Evolutionary conservation across 2,113 vertebrate genomes (phyloP).

Genomic region (Paracanthobrama guichenoti): DNA sequence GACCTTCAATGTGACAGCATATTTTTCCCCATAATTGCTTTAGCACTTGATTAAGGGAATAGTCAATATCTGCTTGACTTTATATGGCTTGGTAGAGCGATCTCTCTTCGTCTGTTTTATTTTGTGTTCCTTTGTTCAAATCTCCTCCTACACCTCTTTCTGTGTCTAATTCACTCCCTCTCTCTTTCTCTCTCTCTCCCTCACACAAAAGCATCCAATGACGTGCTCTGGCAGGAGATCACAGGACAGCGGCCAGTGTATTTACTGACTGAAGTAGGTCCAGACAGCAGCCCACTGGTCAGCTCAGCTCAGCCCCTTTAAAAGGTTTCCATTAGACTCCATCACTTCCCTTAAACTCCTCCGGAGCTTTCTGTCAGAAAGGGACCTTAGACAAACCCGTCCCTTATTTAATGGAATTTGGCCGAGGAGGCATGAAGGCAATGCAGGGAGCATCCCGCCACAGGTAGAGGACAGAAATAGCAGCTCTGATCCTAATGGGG

Average conservation of each 20-base stretch:
- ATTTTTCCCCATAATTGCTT: slow-evolving; percentile 32
- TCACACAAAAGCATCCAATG: not conserved
- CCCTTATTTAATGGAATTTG: slow-evolving; percentile 62
- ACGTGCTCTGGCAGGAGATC: slow-evolving; percentile 21
- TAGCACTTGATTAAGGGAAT: not conserved
- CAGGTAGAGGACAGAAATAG: slow-evolving; percentile 74
- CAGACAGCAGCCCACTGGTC: slow-evolving; percentile 34
- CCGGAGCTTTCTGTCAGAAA: slow-evolving; percentile 28
- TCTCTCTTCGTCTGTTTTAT: not conserved
- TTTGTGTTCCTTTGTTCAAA: slow-evolving; percentile 24
- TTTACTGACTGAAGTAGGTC: slow-evolving; percentile 36
- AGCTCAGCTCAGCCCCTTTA: slow-evolving; percentile 28
- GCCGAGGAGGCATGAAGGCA: slow-evolving; percentile 56
- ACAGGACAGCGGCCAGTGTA: slow-evolving; percentile 22
- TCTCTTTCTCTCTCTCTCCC: not conserved
- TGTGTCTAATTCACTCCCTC: not conserved
- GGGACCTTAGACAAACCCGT: slow-evolving; percentile 42
- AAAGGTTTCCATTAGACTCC: slow-evolving; percentile 42
- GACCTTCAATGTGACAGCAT: slow-evolving; percentile 23
- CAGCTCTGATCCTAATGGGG: slow-evolving; percentile 77
- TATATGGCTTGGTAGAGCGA: not conserved
- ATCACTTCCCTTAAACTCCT: slow-evolving; percentile 26
- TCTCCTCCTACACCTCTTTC: slow-evolving; percentile 10
- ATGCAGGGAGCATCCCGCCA: slow-evolving; percentile 69
- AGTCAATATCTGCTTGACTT: slow-evolving; percentile 36